Percentiles rank a stretch among this genome's conserved stretches.
These are phyloP conservation scores for Notolepis coatsorum DNA, from an alignment of 2,797 vertebrate genomes.

Conservation along the genomic window DNA sequence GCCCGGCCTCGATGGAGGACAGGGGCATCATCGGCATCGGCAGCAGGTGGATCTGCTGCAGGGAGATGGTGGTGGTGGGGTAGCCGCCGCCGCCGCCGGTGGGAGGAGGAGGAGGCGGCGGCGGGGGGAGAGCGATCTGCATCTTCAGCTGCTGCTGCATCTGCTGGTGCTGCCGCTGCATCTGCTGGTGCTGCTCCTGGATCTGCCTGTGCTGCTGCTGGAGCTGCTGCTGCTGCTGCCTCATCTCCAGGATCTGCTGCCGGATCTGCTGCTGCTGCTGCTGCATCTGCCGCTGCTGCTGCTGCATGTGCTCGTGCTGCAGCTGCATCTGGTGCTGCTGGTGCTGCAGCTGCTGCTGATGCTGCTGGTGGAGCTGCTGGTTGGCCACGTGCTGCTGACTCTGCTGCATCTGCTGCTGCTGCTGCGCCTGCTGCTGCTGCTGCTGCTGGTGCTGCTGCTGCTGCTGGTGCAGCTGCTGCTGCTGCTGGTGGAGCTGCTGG, in stretches of 20 bases:
- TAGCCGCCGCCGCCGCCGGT: too few relatives aligned
- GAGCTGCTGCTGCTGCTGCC: slow-evolving; percentile 84
- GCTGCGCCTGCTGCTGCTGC: slow-evolving; percentile 55
- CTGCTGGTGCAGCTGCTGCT: slow-evolving; percentile 42
- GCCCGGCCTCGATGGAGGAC: slow-evolving; percentile 70
- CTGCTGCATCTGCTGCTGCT: slow-evolving; percentile 71
- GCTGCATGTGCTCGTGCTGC: slow-evolving; percentile 74
- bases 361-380: slow-evolving; percentile 68
- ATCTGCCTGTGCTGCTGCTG: slow-evolving; percentile 86
- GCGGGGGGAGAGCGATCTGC: slow-evolving; percentile 79
- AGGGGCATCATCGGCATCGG: slow-evolving; percentile 80
- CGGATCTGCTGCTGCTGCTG: slow-evolving; percentile 83
- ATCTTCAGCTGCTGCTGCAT: slow-evolving; percentile 87
- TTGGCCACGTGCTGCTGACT: slow-evolving; percentile 53
- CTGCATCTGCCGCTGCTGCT: slow-evolving; percentile 83
- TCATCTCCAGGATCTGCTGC: slow-evolving; percentile 83
- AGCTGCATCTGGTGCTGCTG: slow-evolving; percentile 53
- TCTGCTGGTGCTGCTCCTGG: slow-evolving; percentile 84
- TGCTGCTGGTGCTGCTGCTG: slow-evolving; percentile 46
- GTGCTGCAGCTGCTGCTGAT: slow-evolving; percentile 26
- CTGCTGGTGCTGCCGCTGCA: slow-evolving; percentile 85
- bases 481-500: slow-evolving; percentile 33
- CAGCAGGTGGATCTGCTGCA: slow-evolving; percentile 83
- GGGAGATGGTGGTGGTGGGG: slow-evolving; percentile 78
- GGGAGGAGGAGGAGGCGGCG: too few relatives aligned